These are phyloP conservation scores for Lepidocolaptes lacrymiger DNA, from an alignment of 2,797 vertebrate genomes.

Conservation along the genomic window DNA sequence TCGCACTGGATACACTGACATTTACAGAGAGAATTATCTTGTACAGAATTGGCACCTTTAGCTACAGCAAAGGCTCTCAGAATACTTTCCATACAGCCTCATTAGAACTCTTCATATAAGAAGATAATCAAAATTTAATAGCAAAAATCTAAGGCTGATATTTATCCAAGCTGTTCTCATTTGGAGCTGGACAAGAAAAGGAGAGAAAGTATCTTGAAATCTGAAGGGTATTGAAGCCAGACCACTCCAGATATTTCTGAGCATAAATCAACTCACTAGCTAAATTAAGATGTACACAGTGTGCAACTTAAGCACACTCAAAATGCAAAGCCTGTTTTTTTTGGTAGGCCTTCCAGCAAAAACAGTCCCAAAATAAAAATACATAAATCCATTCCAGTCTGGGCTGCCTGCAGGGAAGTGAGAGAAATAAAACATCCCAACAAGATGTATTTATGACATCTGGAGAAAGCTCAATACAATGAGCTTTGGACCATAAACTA, in stretches of 20 bases:
- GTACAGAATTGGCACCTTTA: neutral
- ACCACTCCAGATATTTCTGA: neutral
- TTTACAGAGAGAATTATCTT: neutral
- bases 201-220: neutral
- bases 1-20: neutral
- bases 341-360: constrained; percentile 36
- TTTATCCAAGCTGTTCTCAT: neutral
- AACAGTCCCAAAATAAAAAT: constrained; percentile 44
- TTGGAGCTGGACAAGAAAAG: neutral
- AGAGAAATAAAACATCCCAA: constrained; percentile 42
- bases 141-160: neutral
- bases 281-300: constrained; percentile 4
- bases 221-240: neutral
- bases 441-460: constrained; percentile 49
- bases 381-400: constrained; percentile 23
- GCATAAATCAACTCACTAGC: neutral
- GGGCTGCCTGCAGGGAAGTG: constrained; percentile 15
- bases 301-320: neutral
- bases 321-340: neutral
- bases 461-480: constrained; percentile 3
- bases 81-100: neutral
- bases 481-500: constrained; percentile 24
- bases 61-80: neutral
- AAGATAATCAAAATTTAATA: neutral
- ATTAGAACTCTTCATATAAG: neutral